Base-by-base conservation (phyloP, 2,888 invertebrate genomes). In the Neocrepidodera transversa region DNA sequence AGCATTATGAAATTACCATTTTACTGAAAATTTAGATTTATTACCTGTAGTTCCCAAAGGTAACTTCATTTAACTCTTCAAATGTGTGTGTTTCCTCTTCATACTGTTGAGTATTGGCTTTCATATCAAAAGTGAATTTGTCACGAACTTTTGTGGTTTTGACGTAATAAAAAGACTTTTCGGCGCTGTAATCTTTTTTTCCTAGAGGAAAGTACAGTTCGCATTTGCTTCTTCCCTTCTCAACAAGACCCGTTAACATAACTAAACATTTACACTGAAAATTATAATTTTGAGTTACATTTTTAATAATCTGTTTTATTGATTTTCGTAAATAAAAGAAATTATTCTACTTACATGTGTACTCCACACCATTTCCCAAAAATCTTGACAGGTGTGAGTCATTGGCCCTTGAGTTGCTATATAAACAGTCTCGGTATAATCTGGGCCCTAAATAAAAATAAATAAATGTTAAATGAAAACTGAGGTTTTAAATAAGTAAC, bases 401-500 rank as follows among this genome's bases (percentile, higher is more conserved):
- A 96, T 84, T 0, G 96, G 96, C 6, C 95, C 96, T 80, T 96
- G 96, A 0, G 95, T 94, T 10, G 95, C 96, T 58, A 96, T 92
- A 79, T 93, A 96, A 42, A 91, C 88, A 71, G 89, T 89, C 60
- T 88, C 89, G 60, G 92, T 90, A 71, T 91, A 92, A 76, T 95
- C 93, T 73, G 94, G 93, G 60, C 95, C 95, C 95, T 95, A 80
- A 49, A 67, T 76, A 10, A 69, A 60, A 53, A 60, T 51, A 61
- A 14, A 55, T 6, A 0, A 14, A 38, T 40, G 13, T 18, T 6
- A 11, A 30, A 50, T 16, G 2, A 48, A 60, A 28, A 28, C n/a
- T n/a, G n/a, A n/a, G n/a, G n/a, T n/a, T n/a, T n/a, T n/a, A n/a
- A n/a, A n/a, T n/a, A n/a, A n/a, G n/a, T n/a, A n/a, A n/a, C n/a